These are phyloP conservation scores for Stigmatopora argus DNA, from an alignment of 2,113 vertebrate genomes.

Conservation along the genomic window DNA sequence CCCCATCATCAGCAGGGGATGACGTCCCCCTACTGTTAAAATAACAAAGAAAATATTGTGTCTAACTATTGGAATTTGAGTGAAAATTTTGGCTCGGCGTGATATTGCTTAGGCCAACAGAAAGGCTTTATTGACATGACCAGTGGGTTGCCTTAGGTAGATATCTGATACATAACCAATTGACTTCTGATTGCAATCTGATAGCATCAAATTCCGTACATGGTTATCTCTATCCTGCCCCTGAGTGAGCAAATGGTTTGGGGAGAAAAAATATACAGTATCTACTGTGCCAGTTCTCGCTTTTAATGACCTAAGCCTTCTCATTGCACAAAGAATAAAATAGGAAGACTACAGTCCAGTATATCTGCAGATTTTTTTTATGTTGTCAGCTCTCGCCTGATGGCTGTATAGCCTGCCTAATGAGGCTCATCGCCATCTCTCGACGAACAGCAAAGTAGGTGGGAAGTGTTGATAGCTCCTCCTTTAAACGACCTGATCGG, in stretches of 20 bases:
- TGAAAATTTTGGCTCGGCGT: neutral
- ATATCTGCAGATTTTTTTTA: slow-evolving; percentile 25
- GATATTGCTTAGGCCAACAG: neutral
- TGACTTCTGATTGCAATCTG: neutral
- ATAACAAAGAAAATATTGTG: neutral
- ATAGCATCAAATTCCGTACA: neutral
- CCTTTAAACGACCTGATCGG: slow-evolving; percentile 38
- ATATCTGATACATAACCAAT: neutral
- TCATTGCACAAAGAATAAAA: slow-evolving; percentile 8
- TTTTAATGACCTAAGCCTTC: neutral
- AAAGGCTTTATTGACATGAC: neutral
- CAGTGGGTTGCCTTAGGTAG: neutral
- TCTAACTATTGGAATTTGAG: neutral
- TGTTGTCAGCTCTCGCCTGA: slow-evolving; percentile 31
- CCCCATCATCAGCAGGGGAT: no score
- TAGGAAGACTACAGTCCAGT: slow-evolving; percentile 9
- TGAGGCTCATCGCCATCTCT: slow-evolving; percentile 45
- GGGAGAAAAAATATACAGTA: no score
- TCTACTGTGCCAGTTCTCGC: neutral
- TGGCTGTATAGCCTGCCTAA: slow-evolving; percentile 42
- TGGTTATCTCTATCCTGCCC: neutral
- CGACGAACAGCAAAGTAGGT: slow-evolving; percentile 32
- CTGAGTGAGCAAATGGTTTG: neutral
- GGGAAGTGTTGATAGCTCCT: slow-evolving; percentile 14
- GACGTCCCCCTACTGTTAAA: neutral